These are phyloP conservation scores for Bilobella aurantiaca DNA, from an alignment of 1,140 invertebrate species.

Conservation along the genomic window DNA sequence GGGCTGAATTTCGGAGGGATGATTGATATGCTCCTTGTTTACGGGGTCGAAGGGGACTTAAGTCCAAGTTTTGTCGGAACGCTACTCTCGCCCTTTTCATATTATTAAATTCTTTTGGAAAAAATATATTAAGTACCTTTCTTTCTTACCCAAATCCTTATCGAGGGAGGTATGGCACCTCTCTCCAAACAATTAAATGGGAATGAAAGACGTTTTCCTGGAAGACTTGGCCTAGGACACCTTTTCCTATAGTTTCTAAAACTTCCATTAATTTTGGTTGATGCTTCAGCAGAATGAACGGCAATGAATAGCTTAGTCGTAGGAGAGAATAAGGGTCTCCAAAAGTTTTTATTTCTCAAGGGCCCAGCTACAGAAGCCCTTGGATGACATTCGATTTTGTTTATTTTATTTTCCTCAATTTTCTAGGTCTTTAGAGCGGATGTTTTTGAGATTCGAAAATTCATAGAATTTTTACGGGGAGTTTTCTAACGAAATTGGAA, in stretches of 20 bases:
- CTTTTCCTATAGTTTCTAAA: neutral
- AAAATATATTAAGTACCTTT: neutral
- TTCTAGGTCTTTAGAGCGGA: no score
- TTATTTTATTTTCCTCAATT: no score
- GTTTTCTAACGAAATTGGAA: no score
- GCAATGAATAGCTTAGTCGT: neutral
- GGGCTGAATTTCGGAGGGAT: neutral
- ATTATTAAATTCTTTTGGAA: neutral
- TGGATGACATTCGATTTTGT: neutral
- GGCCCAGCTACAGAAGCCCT: neutral
- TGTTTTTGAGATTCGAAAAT: no score
- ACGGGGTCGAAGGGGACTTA: neutral
- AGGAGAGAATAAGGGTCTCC: no score
- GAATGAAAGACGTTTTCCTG: slow-evolving; percentile 1
- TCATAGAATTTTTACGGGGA: no score
- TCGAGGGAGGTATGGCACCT: neutral
- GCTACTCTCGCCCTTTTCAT: no score
- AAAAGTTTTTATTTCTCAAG: no score
- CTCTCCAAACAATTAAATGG: neutral
- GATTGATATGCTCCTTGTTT: slow-evolving; percentile 10
- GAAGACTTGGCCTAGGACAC: neutral
- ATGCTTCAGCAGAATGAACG: neutral
- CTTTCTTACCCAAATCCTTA: neutral
- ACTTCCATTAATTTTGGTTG: neutral
- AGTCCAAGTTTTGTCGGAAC: no score